These are phyloP conservation scores for Rhynchopsitta pachyrhyncha DNA, from an alignment of 2,113 vertebrate species.

Conservation along the genomic window DNA sequence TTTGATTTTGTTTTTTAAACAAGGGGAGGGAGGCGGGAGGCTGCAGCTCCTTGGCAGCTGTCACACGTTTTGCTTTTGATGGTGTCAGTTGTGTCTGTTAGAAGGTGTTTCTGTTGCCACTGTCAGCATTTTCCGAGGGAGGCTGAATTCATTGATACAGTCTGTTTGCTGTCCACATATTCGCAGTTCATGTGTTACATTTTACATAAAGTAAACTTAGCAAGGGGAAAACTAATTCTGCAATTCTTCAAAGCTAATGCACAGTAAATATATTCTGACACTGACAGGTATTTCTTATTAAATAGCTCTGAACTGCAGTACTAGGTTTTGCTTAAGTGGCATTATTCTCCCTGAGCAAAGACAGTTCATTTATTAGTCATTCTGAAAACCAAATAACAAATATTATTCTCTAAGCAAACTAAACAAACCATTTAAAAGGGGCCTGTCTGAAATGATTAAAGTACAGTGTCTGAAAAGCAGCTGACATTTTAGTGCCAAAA, in stretches of 20 bases:
- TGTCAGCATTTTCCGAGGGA: slow-evolving; percentile 55
- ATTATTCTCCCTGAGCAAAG: slow-evolving; percentile 77
- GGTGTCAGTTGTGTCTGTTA: slow-evolving; percentile 55
- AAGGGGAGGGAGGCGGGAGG: slow-evolving; percentile 17
- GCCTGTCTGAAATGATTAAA: slow-evolving; percentile 69
- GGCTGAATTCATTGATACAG: slow-evolving; percentile 67
- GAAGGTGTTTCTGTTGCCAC: slow-evolving; percentile 43
- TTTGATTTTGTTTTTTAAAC: slow-evolving; percentile 54
- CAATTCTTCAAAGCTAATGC: slow-evolving; percentile 78
- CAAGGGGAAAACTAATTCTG: slow-evolving; percentile 75
- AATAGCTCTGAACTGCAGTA: slow-evolving; percentile 71
- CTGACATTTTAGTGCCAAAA: slow-evolving; percentile 60
- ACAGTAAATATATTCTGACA: slow-evolving; percentile 81
- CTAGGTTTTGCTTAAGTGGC: slow-evolving; percentile 82
- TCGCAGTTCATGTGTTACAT: slow-evolving; percentile 78
- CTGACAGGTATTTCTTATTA: slow-evolving; percentile 84
- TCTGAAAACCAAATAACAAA: slow-evolving; percentile 78
- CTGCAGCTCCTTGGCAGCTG: slow-evolving; percentile 65
- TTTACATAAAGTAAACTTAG: slow-evolving; percentile 82
- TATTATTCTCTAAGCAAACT: slow-evolving; percentile 73
- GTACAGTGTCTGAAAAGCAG: slow-evolving; percentile 53
- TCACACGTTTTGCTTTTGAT: slow-evolving; percentile 40
- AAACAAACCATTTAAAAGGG: slow-evolving; percentile 75
- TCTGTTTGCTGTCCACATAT: slow-evolving; percentile 75
- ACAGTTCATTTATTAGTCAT: slow-evolving; percentile 82